Evolutionary conservation across 2,113 vertebrate species (phyloP), one percentile per base, ranked within the genome.

Genomic region (Upupa epops): DNA sequence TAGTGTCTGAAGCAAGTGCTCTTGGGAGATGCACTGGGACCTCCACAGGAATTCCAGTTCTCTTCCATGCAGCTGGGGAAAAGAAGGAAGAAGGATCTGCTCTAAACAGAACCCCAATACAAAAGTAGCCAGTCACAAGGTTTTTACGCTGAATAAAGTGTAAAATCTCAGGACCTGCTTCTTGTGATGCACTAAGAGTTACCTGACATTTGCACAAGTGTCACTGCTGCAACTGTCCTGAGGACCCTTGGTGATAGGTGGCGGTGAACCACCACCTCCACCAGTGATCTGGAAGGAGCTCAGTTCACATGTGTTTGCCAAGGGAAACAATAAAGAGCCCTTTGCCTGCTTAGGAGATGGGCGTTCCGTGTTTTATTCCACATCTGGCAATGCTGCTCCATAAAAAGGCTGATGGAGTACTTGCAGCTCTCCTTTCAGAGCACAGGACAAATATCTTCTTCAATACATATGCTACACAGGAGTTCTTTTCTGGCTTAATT

Each of bases 401-500:
- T 89, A 89, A 90, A 95, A 94, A 84, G 88, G 95, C 83, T 87
- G 77, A 69, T 60, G 84, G 84, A 94, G 95, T 63, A 86, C 72
- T 94, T 87, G 74, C 56, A 94, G 90, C 58, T 82, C 79, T 88
- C 63, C 88, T 85, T 93, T 71, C 92, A 91, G 70, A 61, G 49
- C 77, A 66, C 12, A 40, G 84, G 55, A 63, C 70, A 14, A 76
- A 81, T 80, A 64, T 82, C 68, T 82, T 95, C 92, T 70, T 77
- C 91, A 36, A 17, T 71, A 64, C 76, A 87, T 25, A 83, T 0
- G 28, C 77, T 71, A 70, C 16, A 40, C 3, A 92, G 63, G 75
- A 92, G 87, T 86, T 83, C 68, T 87, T 60, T 75, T 49, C 64
- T 32, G 32, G 60, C 56, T 80, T 80, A 26, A 89, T 84, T 92